Conservation (phyloP, 2,113 vertebrate genomes). For the Fregata magnificens region DNA sequence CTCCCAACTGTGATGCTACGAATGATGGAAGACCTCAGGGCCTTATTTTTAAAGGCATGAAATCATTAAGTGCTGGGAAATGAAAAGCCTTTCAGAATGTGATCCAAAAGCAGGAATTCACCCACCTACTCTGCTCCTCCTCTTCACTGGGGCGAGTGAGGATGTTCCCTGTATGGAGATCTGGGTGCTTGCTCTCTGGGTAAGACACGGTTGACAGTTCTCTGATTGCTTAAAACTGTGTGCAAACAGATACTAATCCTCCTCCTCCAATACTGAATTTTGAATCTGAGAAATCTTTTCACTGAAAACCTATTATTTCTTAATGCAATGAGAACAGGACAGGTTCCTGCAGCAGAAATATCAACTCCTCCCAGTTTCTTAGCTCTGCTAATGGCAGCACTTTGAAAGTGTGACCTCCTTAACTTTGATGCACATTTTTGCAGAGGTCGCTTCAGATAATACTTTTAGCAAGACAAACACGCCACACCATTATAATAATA, state of each 20-base stretch:
- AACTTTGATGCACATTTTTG: not conserved
- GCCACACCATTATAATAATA: not conserved
- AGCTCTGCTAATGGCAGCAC: not conserved
- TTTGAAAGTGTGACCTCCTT: not conserved
- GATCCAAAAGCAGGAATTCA: not conserved
- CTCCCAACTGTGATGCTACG: not conserved
- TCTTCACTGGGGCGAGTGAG: not conserved
- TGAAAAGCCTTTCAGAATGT: not conserved
- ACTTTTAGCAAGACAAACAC: not conserved
- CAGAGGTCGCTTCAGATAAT: not conserved
- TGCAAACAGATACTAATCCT: not conserved
- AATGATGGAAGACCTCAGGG: not conserved
- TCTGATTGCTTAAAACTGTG: not conserved
- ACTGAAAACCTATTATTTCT: not conserved
- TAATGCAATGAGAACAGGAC: not conserved
- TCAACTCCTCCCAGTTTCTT: not conserved
- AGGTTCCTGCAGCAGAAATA: not conserved
- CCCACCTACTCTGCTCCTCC: not conserved
- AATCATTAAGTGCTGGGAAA: not conserved
- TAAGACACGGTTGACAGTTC: not conserved
- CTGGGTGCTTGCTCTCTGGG: not conserved
- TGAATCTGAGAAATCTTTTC: not conserved
- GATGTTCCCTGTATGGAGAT: not conserved
- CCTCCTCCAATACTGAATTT: not conserved
- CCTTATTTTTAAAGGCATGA: conserved; percentile 14